Conservation (phyloP, 2,797 vertebrate species). For the Falco novaeseelandiae region DNA sequence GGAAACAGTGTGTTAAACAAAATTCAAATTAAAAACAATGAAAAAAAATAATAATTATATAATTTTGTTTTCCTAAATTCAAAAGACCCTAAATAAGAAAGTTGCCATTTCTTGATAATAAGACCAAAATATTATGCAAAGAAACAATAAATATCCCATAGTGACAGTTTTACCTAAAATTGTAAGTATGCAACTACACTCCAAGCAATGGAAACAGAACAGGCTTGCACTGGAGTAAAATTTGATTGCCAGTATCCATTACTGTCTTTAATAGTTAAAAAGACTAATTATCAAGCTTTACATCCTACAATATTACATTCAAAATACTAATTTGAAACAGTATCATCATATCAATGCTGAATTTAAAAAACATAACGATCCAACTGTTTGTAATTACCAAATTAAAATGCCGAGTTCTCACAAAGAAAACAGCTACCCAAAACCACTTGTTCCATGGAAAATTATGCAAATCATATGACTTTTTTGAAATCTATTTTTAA, state of each 20-base stretch:
- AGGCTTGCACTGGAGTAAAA: not conserved
- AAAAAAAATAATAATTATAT: constrained; percentile 32
- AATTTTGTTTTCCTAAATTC: not conserved
- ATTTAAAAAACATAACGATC: not conserved
- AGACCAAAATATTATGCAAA: not conserved
- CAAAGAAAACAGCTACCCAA: not conserved
- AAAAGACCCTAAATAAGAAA: not conserved
- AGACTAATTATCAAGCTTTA: not conserved
- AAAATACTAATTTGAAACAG: not conserved
- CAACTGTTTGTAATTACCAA: not conserved
- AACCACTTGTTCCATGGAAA: not conserved
- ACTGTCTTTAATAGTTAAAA: not conserved
- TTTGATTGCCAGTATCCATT: not conserved
- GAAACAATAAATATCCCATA: not conserved
- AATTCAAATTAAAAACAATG: constrained; percentile 78
- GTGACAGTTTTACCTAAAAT: not conserved
- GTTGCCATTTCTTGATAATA: not conserved
- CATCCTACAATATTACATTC: not conserved
- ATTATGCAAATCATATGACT: not conserved
- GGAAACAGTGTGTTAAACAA: constrained; percentile 79
- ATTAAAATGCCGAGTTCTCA: not conserved
- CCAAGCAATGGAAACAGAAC: not conserved
- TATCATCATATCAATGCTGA: not conserved
- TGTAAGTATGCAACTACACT: not conserved
- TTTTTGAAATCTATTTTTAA: not conserved